A percentile compares a stretch with the other conserved stretches of the same genome.
phyloP scores from a whole-genome alignment of 2,113 vertebrate genomes.

The Onychostruthus taczanowskii region DNA sequence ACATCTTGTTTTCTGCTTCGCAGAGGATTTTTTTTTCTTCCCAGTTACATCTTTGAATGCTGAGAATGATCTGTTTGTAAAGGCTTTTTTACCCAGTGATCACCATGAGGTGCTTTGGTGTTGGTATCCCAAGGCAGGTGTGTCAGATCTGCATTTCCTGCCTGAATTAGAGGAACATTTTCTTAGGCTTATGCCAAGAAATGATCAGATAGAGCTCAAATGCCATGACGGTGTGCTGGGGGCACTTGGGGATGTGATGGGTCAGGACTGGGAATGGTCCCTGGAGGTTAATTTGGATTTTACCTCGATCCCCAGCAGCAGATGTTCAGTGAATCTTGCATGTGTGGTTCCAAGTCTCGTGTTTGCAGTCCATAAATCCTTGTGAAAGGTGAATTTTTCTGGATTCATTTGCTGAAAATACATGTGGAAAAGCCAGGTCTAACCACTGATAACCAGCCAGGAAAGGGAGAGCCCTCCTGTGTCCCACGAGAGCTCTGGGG shows the following conservation, averaged over 20 bases:
- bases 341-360: fast-evolving
- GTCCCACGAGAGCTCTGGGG: neutral
- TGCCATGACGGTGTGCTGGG: fast-evolving
- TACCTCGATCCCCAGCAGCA: neutral
- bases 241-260: fast-evolving
- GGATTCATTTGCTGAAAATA: neutral
- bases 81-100: neutral
- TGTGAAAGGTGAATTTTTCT: neutral
- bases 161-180: neutral
- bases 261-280: neutral
- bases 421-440: neutral
- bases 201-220: neutral
- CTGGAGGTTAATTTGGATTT: neutral
- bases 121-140: neutral
- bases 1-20: neutral
- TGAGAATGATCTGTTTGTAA: neutral
- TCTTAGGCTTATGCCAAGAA: neutral
- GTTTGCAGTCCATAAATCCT: neutral
- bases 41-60: neutral
- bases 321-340: fast-evolving
- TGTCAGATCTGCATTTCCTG: neutral
- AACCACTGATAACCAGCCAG: neutral
- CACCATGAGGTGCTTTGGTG: neutral
- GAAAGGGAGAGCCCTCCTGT: neutral
- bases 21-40: neutral